These are phyloP conservation scores for Casuarius casuarius DNA, from an alignment of 2,113 vertebrate genomes.

Conservation along the genomic window DNA sequence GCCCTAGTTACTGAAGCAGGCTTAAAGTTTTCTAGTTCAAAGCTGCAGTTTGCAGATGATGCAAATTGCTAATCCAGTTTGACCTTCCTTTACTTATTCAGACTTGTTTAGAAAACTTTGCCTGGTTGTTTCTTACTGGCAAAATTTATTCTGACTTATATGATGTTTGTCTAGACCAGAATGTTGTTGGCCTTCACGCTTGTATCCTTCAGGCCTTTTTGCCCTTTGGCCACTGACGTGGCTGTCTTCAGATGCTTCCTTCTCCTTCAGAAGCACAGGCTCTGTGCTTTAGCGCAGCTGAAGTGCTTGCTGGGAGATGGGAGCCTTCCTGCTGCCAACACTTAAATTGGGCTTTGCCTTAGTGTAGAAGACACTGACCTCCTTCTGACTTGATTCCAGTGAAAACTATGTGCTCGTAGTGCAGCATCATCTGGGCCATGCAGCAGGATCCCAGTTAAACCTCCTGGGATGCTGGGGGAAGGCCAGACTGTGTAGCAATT, in stretches of 20 bases:
- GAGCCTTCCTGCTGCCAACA: background rate
- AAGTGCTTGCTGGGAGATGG: background rate
- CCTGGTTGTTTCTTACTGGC: background rate
- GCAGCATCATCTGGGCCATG: no score
- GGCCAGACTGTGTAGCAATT: background rate
- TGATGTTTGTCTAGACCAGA: background rate
- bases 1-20: background rate
- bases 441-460: background rate
- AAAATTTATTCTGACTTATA: background rate
- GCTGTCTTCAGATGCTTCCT: background rate
- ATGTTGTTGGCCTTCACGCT: background rate
- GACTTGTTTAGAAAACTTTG: background rate
- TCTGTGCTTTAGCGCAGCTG: background rate
- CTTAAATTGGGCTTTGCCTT: background rate
- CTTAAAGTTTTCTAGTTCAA: background rate
- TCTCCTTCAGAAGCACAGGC: background rate
- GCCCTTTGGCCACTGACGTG: background rate
- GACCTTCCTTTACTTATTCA: background rate
- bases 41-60: background rate
- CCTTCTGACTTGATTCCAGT: background rate
- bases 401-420: rapidly evolving
- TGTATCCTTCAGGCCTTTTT: background rate
- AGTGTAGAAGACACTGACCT: background rate
- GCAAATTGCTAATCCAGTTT: background rate
- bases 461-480: background rate